Conservation (phyloP, 1,140 invertebrate genomes). For the Campoletis sonorensis region DNA sequence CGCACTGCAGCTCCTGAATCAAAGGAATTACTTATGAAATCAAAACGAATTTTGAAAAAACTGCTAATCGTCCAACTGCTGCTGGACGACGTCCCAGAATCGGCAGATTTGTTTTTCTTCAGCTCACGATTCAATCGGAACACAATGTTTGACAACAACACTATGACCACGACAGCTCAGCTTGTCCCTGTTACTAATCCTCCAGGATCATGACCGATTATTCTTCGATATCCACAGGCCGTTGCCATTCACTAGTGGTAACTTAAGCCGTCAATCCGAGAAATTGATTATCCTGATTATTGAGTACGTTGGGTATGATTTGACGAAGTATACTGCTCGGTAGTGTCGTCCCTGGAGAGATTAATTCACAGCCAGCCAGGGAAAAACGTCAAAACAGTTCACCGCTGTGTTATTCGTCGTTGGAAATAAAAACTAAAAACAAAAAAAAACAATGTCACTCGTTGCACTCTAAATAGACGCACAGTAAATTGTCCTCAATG, state of each 20-base stretch:
- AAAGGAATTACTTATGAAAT: neutral
- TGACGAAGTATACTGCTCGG: neutral
- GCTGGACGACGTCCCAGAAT: neutral
- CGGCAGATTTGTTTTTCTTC: neutral
- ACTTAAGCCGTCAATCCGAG: neutral
- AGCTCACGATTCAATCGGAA: neutral
- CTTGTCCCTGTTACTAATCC: neutral
- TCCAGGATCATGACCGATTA: neutral
- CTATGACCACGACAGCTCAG: conserved; percentile 23
- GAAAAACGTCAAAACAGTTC: too few species aligned
- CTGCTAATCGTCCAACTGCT: too few species aligned
- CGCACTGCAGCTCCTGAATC: neutral
- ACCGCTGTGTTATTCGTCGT: too few species aligned
- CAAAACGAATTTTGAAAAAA: too few species aligned
- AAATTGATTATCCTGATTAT: neutral
- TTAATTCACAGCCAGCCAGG: neutral
- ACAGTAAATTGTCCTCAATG: neutral
- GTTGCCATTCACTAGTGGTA: neutral
- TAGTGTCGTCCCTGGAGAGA: neutral
- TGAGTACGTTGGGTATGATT: neutral
- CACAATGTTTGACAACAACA: neutral
- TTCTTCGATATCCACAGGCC: neutral
- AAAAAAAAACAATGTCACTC: neutral
- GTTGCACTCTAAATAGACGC: neutral
- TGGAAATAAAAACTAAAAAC: too few species aligned